A percentile compares a stretch with the other conserved stretches of the same genome.
Evolutionary conservation across 2,888 invertebrate species (phyloP).

Genomic region (Drosophila prostipennis): DNA sequence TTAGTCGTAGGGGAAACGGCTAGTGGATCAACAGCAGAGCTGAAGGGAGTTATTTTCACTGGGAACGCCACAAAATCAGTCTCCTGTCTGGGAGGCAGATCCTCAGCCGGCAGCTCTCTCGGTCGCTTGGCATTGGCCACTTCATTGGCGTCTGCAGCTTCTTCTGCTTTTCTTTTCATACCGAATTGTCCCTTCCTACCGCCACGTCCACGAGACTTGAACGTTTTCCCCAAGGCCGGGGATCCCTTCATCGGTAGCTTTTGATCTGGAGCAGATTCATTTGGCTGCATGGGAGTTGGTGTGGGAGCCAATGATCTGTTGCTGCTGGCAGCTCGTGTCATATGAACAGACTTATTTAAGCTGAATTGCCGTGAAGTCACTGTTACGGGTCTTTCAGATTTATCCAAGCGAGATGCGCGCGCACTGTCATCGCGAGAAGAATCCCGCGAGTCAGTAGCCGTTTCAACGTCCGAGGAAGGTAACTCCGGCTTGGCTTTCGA

Average conservation of each 20-base stretch:
- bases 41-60: constrained; percentile 23
- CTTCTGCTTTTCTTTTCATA: constrained; percentile 12
- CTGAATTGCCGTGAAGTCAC: neutral
- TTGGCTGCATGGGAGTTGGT: neutral
- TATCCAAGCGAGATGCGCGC: neutral
- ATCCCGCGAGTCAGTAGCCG: neutral
- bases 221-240: neutral
- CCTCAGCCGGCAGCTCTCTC: neutral
- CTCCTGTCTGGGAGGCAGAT: neutral
- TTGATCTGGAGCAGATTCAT: neutral
- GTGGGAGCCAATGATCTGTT: constrained; percentile 26
- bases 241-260: neutral
- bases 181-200: neutral
- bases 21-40: neutral
- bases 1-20: neutral
- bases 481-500: neutral
- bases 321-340: constrained; percentile 35
- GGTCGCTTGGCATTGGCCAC: neutral
- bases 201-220: neutral
- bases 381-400: neutral
- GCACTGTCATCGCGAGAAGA: constrained; percentile 9
- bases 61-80: constrained; percentile 16
- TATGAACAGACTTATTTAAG: neutral
- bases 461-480: neutral
- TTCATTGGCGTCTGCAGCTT: neutral